These are phyloP conservation scores for Bombyx mori DNA, from an alignment of 1,140 invertebrate species.

Conservation along the genomic window ASM3026992v2 NC_085111.1:9569001-9569500, in stretches of 20 bases:
- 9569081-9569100: constrained; percentile 50
- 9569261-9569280: constrained; percentile 14
- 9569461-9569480: neutral
- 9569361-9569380: constrained; percentile 57
- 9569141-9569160: too few relatives aligned
- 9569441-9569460: neutral
- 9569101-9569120: constrained; percentile 47
- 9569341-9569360: constrained; percentile 60
- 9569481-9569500: neutral
- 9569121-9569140: constrained; percentile 41
- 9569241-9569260: constrained; percentile 1
- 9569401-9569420: constrained; percentile 21
- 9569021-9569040: too few relatives aligned
- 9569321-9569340: constrained; percentile 62
- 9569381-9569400: constrained; percentile 42
- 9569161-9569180: too few relatives aligned
- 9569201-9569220: neutral
- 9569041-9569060: constrained; percentile 1
- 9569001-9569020: too few relatives aligned
- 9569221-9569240: constrained; percentile 1
- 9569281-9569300: constrained; percentile 59
- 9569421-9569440: constrained; percentile 18
- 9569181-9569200: neutral
- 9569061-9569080: constrained; percentile 29
- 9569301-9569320: constrained; percentile 58